phyloP scores from a whole-genome alignment of 1,140 invertebrate genomes.

The Zophobas morio region DNA sequence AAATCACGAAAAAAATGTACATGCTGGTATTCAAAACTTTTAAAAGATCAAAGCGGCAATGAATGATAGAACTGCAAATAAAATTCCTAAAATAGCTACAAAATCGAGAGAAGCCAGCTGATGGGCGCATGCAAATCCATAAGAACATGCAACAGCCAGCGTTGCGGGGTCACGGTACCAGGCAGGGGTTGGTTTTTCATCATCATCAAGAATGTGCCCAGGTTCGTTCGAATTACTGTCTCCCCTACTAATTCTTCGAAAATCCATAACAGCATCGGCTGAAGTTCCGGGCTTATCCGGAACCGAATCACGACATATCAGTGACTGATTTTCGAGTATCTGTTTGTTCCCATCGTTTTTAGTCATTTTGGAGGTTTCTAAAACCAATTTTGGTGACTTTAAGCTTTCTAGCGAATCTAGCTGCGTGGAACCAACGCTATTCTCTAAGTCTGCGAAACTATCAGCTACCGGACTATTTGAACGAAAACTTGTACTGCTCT shows the following conservation, averaged over 20 bases:
- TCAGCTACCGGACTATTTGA: conserved; percentile 13
- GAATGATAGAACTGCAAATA: conserved; percentile 79
- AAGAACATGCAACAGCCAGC: conserved; percentile 76
- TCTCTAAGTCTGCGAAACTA: conserved; percentile 18
- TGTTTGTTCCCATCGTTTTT: conserved; percentile 29
- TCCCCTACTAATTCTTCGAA: conserved; percentile 15
- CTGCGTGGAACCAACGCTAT: background rate
- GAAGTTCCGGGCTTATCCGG: conserved; percentile 13
- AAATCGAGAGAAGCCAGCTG: conserved; percentile 77
- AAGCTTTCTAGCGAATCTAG: conserved; percentile 60
- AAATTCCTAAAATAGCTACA: conserved; percentile 77
- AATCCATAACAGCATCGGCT: conserved; percentile 3
- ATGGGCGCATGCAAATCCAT: conserved; percentile 76
- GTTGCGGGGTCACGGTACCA: conserved; percentile 73
- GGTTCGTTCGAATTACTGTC: conserved; percentile 1
- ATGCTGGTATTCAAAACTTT: conserved; percentile 25
- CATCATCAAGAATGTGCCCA: conserved; percentile 48
- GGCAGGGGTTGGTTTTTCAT: conserved; percentile 59
- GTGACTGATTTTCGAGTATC: conserved; percentile 42
- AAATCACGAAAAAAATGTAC: conserved; percentile 29
- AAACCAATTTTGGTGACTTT: conserved; percentile 63
- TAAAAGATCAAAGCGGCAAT: conserved; percentile 72
- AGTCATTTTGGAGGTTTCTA: conserved; percentile 54
- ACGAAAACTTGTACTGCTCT: conserved; percentile 50
- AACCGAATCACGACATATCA: conserved; percentile 18